Conservation (phyloP, 2,797 vertebrate genomes). For the Coregonus suidteri region DNA sequence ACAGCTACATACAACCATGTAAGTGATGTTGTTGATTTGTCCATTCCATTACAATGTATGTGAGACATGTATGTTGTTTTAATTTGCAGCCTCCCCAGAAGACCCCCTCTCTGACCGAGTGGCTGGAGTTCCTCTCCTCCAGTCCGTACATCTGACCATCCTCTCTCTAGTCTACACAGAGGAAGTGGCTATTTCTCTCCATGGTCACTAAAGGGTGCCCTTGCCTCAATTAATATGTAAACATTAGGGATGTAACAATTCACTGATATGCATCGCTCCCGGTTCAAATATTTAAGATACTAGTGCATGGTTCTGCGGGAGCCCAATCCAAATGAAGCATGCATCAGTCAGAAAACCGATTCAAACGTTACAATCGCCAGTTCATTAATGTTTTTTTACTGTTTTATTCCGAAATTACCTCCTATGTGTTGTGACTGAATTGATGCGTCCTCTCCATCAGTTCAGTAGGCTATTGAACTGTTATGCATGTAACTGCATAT, state of each 20-base stretch:
- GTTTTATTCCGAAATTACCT: too few relatives aligned
- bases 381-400: too few relatives aligned
- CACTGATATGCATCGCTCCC: too few relatives aligned
- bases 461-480: too few relatives aligned
- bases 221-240: neutral
- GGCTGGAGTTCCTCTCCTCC: constrained; percentile 57
- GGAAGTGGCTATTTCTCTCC: neutral
- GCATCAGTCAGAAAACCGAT: too few relatives aligned
- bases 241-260: neutral
- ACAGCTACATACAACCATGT: neutral
- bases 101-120: constrained; percentile 54
- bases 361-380: too few relatives aligned
- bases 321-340: too few relatives aligned
- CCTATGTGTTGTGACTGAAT: too few relatives aligned
- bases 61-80: neutral
- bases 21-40: neutral
- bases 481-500: too few relatives aligned
- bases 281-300: too few relatives aligned
- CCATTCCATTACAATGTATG: neutral
- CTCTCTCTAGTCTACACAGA: neutral
- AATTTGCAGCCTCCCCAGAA: constrained; percentile 45
- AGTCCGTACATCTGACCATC: constrained; percentile 42
- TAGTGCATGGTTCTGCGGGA: too few relatives aligned
- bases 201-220: neutral
- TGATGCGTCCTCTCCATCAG: too few relatives aligned